phyloP scores from a whole-genome alignment of 2,797 vertebrate species.

The Mallotus villosus region DNA sequence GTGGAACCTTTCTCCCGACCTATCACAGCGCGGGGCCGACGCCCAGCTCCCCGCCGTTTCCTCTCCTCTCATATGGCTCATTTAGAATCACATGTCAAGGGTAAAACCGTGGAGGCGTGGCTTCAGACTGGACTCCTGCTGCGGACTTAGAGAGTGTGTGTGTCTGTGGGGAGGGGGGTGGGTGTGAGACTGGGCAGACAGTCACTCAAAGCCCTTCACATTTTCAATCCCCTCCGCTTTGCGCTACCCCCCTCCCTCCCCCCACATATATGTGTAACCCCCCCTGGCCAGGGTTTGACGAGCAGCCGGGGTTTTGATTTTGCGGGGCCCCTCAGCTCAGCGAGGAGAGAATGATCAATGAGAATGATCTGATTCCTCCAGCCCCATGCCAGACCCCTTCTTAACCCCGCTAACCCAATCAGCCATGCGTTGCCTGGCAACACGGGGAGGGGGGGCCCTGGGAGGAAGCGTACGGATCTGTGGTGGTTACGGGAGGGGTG shows the following conservation, averaged over 20 bases:
- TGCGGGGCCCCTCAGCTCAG: slow-evolving; percentile 56
- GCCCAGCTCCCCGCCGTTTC: slow-evolving; percentile 17
- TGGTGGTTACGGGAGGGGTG: slow-evolving; percentile 27
- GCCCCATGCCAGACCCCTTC: slow-evolving; percentile 65
- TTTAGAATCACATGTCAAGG: slow-evolving; percentile 30
- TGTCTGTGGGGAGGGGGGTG: background rate
- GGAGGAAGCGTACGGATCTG: slow-evolving; percentile 44
- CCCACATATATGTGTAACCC: slow-evolving; percentile 29
- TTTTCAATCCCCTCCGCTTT: slow-evolving; percentile 11
- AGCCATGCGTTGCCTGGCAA: slow-evolving; percentile 69
- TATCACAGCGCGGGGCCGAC: background rate
- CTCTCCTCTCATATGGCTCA: slow-evolving; percentile 28
- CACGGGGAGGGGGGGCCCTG: slow-evolving; percentile 38
- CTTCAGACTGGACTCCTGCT: slow-evolving; percentile 19
- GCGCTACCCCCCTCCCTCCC: no score
- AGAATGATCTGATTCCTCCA: slow-evolving; percentile 69
- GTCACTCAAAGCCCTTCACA: slow-evolving; percentile 48
- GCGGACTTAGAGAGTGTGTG: background rate
- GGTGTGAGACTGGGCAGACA: background rate
- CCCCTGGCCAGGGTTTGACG: slow-evolving; percentile 38
- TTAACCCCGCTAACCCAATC: slow-evolving; percentile 71
- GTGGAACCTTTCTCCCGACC: slow-evolving; percentile 26
- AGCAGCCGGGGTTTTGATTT: slow-evolving; percentile 61
- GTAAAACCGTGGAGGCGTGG: slow-evolving; percentile 28
- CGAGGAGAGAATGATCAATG: slow-evolving; percentile 68